These are phyloP conservation scores for Clarias magur DNA, from an alignment of 2,113 vertebrate species.

Conservation along the genomic window DNA sequence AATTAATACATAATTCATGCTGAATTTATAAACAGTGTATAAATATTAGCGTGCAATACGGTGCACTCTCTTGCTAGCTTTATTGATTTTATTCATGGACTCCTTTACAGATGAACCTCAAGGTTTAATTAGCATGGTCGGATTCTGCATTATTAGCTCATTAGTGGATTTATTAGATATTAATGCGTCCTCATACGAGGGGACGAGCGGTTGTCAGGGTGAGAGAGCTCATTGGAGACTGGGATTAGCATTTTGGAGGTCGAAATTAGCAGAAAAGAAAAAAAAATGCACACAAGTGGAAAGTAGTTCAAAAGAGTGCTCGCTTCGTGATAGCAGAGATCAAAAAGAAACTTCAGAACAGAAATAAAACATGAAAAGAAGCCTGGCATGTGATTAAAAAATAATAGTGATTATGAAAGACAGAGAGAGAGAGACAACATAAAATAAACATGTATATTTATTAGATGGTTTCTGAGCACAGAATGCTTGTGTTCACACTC, in stretches of 20 bases:
- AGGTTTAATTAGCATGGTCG: slow-evolving; percentile 64
- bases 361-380: background rate
- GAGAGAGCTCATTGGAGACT: slow-evolving; percentile 57
- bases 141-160: slow-evolving; percentile 64
- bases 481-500: too few species aligned
- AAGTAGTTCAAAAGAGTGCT: background rate
- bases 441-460: slow-evolving; percentile 4
- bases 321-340: background rate
- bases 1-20: slow-evolving; percentile 46
- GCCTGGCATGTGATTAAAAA: background rate
- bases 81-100: slow-evolving; percentile 68
- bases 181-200: slow-evolving; percentile 45
- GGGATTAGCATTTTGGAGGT: slow-evolving; percentile 49
- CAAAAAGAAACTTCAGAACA: background rate
- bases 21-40: slow-evolving; percentile 22
- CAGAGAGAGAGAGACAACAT: background rate
- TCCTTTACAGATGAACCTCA: slow-evolving; percentile 59
- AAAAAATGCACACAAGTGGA: too few species aligned
- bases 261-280: slow-evolving; percentile 31
- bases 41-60: slow-evolving; percentile 27
- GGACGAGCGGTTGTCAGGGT: slow-evolving; percentile 53
- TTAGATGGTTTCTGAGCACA: background rate
- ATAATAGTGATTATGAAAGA: background rate
- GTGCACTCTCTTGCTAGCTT: slow-evolving; percentile 56
- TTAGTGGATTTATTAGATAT: slow-evolving; percentile 52